These are phyloP conservation scores for Fukomys damarensis DNA, from an alignment of 2,113 vertebrate species.

Conservation along the genomic window DNA sequence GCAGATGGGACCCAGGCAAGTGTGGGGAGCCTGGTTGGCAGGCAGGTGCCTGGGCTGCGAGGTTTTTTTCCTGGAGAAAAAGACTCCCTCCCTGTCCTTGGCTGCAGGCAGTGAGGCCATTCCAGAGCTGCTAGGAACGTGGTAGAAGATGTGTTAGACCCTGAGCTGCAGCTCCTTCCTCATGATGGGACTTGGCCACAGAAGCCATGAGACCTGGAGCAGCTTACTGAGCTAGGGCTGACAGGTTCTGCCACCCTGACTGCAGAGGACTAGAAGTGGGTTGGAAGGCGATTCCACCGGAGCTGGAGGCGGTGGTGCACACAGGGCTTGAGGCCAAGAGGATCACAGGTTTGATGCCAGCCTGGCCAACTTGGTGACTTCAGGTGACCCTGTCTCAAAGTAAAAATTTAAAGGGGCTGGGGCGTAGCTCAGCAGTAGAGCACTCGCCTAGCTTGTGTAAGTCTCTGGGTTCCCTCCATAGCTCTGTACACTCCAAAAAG, in stretches of 20 bases:
- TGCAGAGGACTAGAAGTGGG: not conserved
- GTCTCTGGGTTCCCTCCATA: not conserved
- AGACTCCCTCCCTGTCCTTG: not conserved
- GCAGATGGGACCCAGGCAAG: not conserved
- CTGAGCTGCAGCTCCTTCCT: not conserved
- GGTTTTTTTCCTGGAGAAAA: not conserved
- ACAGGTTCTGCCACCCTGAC: not conserved
- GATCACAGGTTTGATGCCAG: not conserved
- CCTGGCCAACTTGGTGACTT: not conserved
- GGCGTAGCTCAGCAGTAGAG: not conserved
- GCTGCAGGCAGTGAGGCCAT: not conserved
- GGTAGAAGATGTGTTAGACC: not conserved
- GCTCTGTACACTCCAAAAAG: not conserved
- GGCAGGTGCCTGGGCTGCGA: not conserved
- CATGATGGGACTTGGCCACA: not conserved
- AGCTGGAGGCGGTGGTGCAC: not conserved
- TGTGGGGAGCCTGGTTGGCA: not conserved
- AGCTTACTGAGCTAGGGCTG: not conserved
- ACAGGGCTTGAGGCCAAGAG: not conserved
- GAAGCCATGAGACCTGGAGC: not conserved
- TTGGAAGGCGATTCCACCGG: not conserved
- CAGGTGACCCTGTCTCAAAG: not conserved
- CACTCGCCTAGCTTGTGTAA: not conserved
- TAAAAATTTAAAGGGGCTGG: too few relatives aligned
- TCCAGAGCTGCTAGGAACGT: not conserved